Evolutionary conservation across 1,140 invertebrate genomes (phyloP), one percentile per base, ranked within the genome.

Genomic region (Heliconius congener): DNA sequence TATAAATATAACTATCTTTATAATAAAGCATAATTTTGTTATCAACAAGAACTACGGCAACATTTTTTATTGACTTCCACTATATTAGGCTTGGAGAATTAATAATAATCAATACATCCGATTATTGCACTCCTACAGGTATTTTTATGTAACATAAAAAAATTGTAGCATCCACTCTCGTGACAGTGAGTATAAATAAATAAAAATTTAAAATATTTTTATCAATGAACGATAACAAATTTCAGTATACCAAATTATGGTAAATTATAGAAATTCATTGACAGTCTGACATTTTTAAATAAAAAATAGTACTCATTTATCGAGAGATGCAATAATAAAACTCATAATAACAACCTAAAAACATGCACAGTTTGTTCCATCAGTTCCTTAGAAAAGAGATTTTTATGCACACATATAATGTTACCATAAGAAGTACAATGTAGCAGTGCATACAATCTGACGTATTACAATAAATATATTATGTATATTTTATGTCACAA

Each of bases 21-120:
- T 87, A 89, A 90, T 92, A 91, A 94, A 93, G 90, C 90, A 93
- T 90, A 88, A 90, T 93, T 93, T 93, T 88, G 87, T 92, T 84
- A 90, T 89, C 85, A 92, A 93, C 89, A 92, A 92, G 80, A 86
- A 90, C 90, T 93, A 92, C 87, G 79, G 88, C 91, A 92, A 93
- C 88, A 90, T 94, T 91, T 91, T 88, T 88, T 86, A 90, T 90
- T 86, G 88, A 89, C 85, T 87, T 87, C 60, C 84, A 84, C 85
- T 89, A 91, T 86, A 82, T 91, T 93, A 94, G 87, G 89, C 85
- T 85, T 88, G 83, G 87, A 87, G 85, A 89, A 81, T 88, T 87
- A 84, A 89, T 84, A 90, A 90, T 90, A 90, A 79, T 79, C 50
- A 74, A 42, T 46, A 79, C 57, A 71, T 66, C 9, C 13, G 23